These are phyloP conservation scores for Drosophila dunni DNA, from an alignment of 1,140 invertebrate genomes.

Conservation along the genomic window DNA sequence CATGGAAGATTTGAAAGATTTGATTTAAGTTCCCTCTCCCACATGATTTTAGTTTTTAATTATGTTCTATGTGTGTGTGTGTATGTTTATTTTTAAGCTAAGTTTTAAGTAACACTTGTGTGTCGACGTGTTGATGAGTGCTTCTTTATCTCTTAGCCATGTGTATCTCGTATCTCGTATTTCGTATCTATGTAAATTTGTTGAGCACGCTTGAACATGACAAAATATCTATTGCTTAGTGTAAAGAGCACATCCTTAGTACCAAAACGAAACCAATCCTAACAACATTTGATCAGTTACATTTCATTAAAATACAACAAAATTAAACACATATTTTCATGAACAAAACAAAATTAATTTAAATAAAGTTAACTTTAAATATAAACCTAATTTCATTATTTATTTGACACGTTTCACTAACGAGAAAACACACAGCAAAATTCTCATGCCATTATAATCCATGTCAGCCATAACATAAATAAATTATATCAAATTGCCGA, in stretches of 20 bases:
- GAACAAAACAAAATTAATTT: slow-evolving; percentile 1
- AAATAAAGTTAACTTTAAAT: slow-evolving; percentile 1
- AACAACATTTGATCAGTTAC: slow-evolving; percentile 15
- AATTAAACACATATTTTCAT: slow-evolving; percentile 5
- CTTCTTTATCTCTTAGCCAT: slow-evolving; percentile 6
- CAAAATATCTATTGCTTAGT: slow-evolving; percentile 23
- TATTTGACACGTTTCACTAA: slow-evolving; percentile 26
- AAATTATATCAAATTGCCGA: slow-evolving; percentile 55
- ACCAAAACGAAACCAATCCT: slow-evolving; percentile 17
- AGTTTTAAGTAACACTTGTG: neutral
- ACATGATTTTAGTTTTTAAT: slow-evolving; percentile 4
- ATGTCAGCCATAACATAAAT: slow-evolving; percentile 56
- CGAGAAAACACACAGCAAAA: slow-evolving; percentile 63
- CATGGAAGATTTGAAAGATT: neutral
- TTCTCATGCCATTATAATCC: slow-evolving; percentile 71
- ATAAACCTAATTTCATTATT: neutral
- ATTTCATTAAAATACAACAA: slow-evolving; percentile 22
- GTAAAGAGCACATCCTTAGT: slow-evolving; percentile 26
- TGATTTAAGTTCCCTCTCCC: neutral
- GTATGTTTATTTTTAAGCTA: slow-evolving; percentile 16
- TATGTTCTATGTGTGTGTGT: slow-evolving; percentile 10
- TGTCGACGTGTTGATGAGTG: slow-evolving; percentile 4
- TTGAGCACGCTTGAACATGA: slow-evolving; percentile 30
- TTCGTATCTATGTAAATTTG: slow-evolving; percentile 22
- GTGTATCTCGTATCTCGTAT: slow-evolving; percentile 10